phyloP scores from a whole-genome alignment of 2,113 vertebrate species.

The Xenotilapia caudafasciata region DNA sequence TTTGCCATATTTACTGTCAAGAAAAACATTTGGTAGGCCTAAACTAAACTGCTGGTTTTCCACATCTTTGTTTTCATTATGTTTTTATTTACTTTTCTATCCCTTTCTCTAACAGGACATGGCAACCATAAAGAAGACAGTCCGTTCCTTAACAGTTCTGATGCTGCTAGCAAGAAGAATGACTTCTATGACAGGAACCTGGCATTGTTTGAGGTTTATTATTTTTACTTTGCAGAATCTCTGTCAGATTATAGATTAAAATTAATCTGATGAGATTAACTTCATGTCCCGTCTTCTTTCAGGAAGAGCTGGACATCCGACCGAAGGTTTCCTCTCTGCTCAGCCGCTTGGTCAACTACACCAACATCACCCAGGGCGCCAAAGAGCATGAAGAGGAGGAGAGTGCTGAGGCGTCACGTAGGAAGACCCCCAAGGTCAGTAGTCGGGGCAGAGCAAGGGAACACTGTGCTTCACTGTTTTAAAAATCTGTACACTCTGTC shows the following conservation, averaged over 20 bases:
- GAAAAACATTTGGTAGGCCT: not conserved
- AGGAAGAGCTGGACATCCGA: constrained; percentile 97
- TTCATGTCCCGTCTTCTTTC: constrained; percentile 3
- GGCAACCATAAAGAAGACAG: constrained; percentile 90
- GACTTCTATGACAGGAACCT: constrained; percentile 95
- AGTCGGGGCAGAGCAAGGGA: not conserved
- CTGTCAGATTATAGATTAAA: not conserved
- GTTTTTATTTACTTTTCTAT: not conserved
- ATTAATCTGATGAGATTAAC: not conserved
- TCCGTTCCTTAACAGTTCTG: constrained; percentile 83
- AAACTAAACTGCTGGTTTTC: not conserved
- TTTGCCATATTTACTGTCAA: not conserved
- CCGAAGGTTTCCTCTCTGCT: constrained; percentile 96
- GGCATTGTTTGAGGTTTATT: constrained; percentile 93
- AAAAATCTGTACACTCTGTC: not conserved
- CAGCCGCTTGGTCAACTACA: constrained; percentile 95
- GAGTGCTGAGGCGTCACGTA: constrained; percentile 73
- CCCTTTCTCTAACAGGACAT: constrained; percentile 73
- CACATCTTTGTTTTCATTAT: not conserved
- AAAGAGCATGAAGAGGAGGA: constrained; percentile 97
- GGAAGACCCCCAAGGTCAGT: constrained; percentile 85
- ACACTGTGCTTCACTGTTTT: not conserved
- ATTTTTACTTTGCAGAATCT: not conserved
- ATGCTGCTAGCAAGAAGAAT: constrained; percentile 76
- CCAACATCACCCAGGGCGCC: constrained; percentile 92